These are phyloP conservation scores for Neomorphus geoffroyi DNA, from an alignment of 2,797 vertebrate species.

Conservation along the genomic window DNA sequence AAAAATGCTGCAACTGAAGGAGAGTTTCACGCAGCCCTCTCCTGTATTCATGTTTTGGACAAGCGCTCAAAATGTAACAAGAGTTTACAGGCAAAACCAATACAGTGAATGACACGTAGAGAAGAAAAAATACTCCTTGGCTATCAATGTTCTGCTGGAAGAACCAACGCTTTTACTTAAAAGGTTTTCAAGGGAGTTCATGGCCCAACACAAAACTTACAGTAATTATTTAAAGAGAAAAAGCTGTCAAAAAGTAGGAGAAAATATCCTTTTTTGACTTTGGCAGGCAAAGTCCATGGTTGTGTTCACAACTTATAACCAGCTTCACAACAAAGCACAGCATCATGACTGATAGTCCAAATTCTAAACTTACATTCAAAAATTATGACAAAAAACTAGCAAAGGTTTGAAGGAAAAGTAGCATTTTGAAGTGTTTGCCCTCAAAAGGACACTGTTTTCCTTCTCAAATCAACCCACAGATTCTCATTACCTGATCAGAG, in stretches of 20 bases:
- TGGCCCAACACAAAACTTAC: neutral
- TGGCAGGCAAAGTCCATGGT: neutral
- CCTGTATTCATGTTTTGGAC: neutral
- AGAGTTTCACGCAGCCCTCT: neutral
- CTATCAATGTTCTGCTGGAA: neutral
- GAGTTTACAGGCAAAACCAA: neutral
- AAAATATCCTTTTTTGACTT: neutral
- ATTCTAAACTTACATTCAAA: neutral
- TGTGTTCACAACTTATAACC: neutral
- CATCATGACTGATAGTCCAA: neutral
- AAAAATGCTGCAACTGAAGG: conserved; percentile 21
- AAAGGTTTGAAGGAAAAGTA: neutral
- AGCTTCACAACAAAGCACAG: neutral
- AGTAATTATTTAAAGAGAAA: neutral
- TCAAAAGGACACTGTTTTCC: neutral
- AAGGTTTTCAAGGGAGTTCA: neutral
- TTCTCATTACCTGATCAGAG: neutral
- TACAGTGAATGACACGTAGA: neutral
- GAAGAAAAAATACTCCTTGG: neutral
- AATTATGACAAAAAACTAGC: neutral
- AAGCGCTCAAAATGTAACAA: neutral
- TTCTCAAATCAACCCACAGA: neutral
- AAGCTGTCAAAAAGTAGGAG: neutral
- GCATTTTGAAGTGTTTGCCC: neutral
- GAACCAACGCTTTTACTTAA: neutral